phyloP scores from a whole-genome alignment of 2,797 vertebrate genomes.

The Diplodus sargus region DNA sequence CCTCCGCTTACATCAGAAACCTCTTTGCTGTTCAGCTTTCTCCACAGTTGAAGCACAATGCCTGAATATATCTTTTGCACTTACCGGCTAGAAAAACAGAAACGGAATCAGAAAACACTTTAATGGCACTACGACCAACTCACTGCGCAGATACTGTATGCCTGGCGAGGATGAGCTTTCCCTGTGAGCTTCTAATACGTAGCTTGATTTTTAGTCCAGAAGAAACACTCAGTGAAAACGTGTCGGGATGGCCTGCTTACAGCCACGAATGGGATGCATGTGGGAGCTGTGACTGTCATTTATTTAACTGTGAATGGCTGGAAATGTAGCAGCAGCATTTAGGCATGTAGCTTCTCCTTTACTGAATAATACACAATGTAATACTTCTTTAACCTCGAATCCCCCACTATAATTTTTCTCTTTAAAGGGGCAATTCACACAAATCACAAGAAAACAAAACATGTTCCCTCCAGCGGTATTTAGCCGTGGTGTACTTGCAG shows the following conservation, averaged over 20 bases:
- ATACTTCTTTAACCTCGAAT: slow-evolving; percentile 53
- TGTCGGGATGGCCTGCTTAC: slow-evolving; percentile 15
- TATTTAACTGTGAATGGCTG: slow-evolving; percentile 42
- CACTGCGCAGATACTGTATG: slow-evolving; percentile 27
- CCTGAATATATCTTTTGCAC: slow-evolving; percentile 41
- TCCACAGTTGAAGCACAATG: slow-evolving; percentile 47
- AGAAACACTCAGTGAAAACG: background rate
- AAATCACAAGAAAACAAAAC: slow-evolving; percentile 11
- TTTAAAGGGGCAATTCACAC: slow-evolving; percentile 56
- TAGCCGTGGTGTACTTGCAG: background rate
- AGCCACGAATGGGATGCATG: slow-evolving; percentile 63
- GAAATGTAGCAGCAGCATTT: slow-evolving; percentile 49
- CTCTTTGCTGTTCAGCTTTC: slow-evolving; percentile 21
- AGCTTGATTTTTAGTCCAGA: slow-evolving; percentile 37
- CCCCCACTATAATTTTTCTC: slow-evolving; percentile 7
- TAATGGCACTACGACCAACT: slow-evolving; percentile 12
- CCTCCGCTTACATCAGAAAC: slow-evolving; percentile 67
- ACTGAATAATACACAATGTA: slow-evolving; percentile 36
- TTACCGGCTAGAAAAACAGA: background rate
- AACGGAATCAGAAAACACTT: too few species aligned
- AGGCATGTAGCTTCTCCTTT: slow-evolving; percentile 60
- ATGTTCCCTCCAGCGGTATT: background rate
- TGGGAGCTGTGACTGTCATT: slow-evolving; percentile 41
- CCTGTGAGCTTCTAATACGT: slow-evolving; percentile 26
- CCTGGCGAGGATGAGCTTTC: slow-evolving; percentile 47